A percentile compares a stretch with the other conserved stretches of the same genome.
Evolutionary conservation across 2,113 vertebrate species (phyloP).

Genomic region (Erythrocercus mccallii): DNA sequence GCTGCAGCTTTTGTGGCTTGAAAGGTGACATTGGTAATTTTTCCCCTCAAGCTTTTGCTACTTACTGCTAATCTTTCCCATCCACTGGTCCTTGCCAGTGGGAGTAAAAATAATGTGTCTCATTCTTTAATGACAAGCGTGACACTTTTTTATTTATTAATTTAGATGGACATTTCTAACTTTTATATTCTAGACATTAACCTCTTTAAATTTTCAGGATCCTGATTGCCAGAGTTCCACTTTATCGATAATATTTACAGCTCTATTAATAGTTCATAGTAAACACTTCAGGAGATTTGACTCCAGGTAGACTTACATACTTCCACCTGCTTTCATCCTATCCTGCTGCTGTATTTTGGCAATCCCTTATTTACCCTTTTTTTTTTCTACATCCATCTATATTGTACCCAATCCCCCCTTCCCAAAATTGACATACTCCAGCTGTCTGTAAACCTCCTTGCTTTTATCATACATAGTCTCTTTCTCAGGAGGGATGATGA

Average conservation of each 20-base stretch:
- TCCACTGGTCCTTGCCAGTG: neutral
- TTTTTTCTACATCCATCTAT: neutral
- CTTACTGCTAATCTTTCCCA: neutral
- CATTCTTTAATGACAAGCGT: neutral
- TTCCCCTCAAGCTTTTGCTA: neutral
- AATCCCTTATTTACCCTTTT: neutral
- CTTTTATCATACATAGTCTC: accelerated
- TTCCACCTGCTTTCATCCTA: neutral
- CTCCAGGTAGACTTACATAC: accelerated
- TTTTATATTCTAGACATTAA: neutral
- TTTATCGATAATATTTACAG: neutral
- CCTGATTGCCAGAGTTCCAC: neutral
- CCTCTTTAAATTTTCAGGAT: neutral
- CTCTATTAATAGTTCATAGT: neutral
- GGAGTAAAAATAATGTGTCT: neutral
- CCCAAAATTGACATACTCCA: neutral
- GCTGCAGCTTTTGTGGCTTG: constrained; percentile 22
- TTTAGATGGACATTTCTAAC: neutral
- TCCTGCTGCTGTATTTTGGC: neutral
- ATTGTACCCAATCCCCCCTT: neutral
- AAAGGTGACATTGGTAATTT: constrained; percentile 31
- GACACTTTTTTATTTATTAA: neutral
- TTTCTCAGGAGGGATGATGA: neutral
- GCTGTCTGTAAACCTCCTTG: neutral
- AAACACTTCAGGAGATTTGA: neutral